phyloP scores from a whole-genome alignment of 2,797 vertebrate genomes.

The Rhinogobio ventralis region DNA sequence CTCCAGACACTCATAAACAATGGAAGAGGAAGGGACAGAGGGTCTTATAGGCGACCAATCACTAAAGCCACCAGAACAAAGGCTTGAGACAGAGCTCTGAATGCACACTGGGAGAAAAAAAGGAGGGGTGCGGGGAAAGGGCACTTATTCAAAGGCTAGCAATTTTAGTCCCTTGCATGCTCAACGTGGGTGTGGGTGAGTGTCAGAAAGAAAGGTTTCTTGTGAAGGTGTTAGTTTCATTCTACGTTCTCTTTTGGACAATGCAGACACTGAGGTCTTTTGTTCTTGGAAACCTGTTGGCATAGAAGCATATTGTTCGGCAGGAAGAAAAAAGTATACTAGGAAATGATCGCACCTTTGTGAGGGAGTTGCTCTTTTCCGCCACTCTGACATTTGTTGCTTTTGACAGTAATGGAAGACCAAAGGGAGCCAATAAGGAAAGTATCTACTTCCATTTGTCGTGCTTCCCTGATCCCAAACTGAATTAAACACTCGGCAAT shows the following conservation, averaged over 20 bases:
- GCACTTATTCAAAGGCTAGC: constrained; percentile 41
- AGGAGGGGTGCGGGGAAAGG: constrained; percentile 61
- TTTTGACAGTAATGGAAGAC: constrained; percentile 36
- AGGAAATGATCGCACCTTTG: constrained; percentile 15
- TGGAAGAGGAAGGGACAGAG: constrained; percentile 58
- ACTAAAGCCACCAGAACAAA: constrained; percentile 73
- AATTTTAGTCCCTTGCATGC: constrained; percentile 38
- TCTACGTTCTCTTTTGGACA: constrained; percentile 8
- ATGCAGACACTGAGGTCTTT: constrained; percentile 39
- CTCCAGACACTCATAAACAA: constrained; percentile 66
- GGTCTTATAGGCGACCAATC: constrained; percentile 70
- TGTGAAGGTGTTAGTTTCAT: constrained; percentile 41
- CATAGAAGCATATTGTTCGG: constrained; percentile 18
- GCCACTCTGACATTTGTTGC: constrained; percentile 16
- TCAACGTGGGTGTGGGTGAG: constrained; percentile 55
- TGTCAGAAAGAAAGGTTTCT: constrained; percentile 55
- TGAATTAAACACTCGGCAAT: constrained; percentile 22
- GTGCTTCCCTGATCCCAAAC: constrained; percentile 13
- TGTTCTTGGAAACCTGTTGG: constrained; percentile 46
- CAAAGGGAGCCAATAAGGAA: constrained; percentile 22
- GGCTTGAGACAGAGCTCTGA: constrained; percentile 44
- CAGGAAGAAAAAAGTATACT: constrained; percentile 15
- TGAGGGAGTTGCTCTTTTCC: not conserved
- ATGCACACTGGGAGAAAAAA: constrained; percentile 51
- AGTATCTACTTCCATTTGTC: constrained; percentile 29